Percentiles rank a stretch among this genome's conserved stretches.
phyloP scores from a whole-genome alignment of 1,140 invertebrate species.

The Camponotus pennsylvanicus region DNA sequence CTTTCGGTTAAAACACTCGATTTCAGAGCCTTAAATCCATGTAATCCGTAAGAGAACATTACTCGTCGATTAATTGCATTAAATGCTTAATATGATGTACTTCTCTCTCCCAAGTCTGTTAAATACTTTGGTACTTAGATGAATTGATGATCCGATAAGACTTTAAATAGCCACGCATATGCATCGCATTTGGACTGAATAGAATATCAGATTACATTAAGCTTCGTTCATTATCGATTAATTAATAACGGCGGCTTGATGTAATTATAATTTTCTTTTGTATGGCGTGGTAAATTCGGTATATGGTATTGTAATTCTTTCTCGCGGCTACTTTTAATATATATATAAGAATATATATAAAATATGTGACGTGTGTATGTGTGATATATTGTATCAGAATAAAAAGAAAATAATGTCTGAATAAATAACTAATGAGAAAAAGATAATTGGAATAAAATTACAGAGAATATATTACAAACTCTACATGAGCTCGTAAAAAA shows the following conservation, averaged over 20 bases:
- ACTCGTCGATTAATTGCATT: constrained; percentile 62
- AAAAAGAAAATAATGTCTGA: neutral
- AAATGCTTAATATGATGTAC: constrained; percentile 50
- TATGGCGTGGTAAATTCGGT: neutral
- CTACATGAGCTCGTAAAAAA: neutral
- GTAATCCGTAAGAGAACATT: constrained; percentile 60
- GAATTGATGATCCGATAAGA: constrained; percentile 40
- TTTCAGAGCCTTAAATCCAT: constrained; percentile 48
- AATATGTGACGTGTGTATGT: no score
- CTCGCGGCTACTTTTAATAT: neutral
- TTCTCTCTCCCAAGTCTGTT: constrained; percentile 47
- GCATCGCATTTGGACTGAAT: constrained; percentile 2
- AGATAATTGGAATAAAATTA: constrained; percentile 17
- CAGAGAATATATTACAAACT: neutral
- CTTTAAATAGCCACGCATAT: constrained; percentile 41
- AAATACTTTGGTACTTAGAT: constrained; percentile 59
- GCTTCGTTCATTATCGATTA: constrained; percentile 27
- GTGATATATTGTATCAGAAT: neutral
- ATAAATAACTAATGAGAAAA: no score
- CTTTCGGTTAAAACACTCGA: constrained; percentile 62
- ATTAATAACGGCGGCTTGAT: constrained; percentile 31
- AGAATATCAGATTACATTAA: constrained; percentile 7
- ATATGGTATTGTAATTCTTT: neutral
- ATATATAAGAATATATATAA: neutral
- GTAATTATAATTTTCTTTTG: constrained; percentile 22